A percentile compares a stretch with the other conserved stretches of the same genome.
Evolutionary conservation across 2,797 vertebrate species (phyloP).

Genomic region (Notamacropus eugenii): DNA sequence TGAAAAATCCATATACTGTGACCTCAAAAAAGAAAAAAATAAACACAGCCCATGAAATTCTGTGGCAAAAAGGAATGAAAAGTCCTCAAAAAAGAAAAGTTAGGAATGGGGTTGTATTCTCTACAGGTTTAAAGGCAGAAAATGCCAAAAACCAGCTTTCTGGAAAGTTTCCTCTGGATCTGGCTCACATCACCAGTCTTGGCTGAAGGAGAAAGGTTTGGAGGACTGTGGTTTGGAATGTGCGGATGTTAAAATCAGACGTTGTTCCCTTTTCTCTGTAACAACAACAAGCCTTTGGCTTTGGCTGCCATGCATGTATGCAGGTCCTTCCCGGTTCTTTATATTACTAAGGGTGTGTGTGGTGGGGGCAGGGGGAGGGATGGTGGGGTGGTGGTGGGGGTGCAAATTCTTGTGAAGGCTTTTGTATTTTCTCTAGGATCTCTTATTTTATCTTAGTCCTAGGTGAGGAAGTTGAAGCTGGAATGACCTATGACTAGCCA

Average conservation of each 20-base stretch:
- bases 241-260: constrained; percentile 63
- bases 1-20: constrained; percentile 78
- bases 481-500: not conserved
- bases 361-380: too few species aligned
- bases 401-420: not conserved
- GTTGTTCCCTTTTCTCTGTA: constrained; percentile 66
- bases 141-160: constrained; percentile 73
- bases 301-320: not conserved
- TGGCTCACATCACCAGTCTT: constrained; percentile 80
- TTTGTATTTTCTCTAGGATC: not conserved
- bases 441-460: not conserved
- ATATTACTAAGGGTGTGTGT: not conserved
- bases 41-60: constrained; percentile 78
- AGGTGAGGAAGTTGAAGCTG: not conserved
- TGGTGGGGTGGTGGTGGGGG: too few species aligned
- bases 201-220: constrained; percentile 77
- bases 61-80: constrained; percentile 79
- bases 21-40: constrained; percentile 80
- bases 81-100: constrained; percentile 73
- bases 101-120: constrained; percentile 73
- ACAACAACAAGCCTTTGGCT: constrained; percentile 71
- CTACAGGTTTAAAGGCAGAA: constrained; percentile 71
- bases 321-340: not conserved
- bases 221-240: constrained; percentile 80
- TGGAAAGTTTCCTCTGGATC: constrained; percentile 81